Base-by-base conservation (phyloP, 2,113 vertebrate genomes). In the Mustelus asterias region DNA sequence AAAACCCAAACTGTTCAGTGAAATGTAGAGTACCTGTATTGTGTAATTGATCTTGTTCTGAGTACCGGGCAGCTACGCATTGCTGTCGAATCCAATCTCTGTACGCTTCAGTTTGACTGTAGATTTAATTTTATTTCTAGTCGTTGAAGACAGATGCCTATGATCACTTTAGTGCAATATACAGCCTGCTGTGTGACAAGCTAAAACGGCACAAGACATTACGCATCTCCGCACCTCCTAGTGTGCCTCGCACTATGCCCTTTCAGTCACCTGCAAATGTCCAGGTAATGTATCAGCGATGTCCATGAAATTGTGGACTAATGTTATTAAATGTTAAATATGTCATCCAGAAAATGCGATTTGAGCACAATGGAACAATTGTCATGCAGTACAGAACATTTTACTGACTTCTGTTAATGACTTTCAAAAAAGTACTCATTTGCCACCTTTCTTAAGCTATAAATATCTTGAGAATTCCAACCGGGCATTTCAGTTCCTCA, bases 131-230 rank as follows among this genome's bases (percentile, higher is more conserved):
- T 85, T 48, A 44, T 48, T 48, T 96, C 0, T 89, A 99, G 99
- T 99, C 99, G 0, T 96, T 99, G 88, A 97, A 98, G 94, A 98
- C 98, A 0, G 99, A 99, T 5, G 99, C 98, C 54, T 99, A 99
- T 1, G 99, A 99, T 98, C 99, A 99, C 98, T 99, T 98, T 98
- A 99, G 98, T 96, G 99, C 99, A 96, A 99, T 99, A 98, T 99
- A 99, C 98, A 99, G 99, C 97, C 98, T 99, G 97, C 98, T 99
- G 96, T 98, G 99, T 11, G 99, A 99, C 96, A 98, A 99, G n/a
- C 98, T 99, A 95, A 99, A 98, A 97, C 98, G 98, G 96, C 98
- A 99, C 97, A 99, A 99, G 98, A 99, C 98, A 20, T 97, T 99
- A 96, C 98, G 98, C 16, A 98, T 99, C 0, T 97, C 97, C 0